These are phyloP conservation scores for Leucoptera coffeella DNA, from an alignment of 2,888 invertebrate species.

Conservation along the genomic window DNA sequence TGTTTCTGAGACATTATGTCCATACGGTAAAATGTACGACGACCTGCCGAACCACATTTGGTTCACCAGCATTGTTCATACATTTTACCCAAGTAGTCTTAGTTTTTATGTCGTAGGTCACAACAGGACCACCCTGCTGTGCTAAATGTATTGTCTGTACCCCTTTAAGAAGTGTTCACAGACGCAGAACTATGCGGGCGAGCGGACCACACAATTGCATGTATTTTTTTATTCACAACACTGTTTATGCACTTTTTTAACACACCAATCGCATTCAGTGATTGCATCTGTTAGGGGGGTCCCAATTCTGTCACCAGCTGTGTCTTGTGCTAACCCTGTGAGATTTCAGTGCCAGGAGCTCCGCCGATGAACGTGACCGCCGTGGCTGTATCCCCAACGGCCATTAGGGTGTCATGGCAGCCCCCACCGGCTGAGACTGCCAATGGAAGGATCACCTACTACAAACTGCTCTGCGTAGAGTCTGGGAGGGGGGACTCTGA, in stretches of 20 bases:
- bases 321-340: slow-evolving; percentile 13
- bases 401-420: slow-evolving; percentile 86
- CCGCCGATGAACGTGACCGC: slow-evolving; percentile 93
- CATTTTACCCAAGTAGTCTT: no score
- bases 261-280: slow-evolving; percentile 47
- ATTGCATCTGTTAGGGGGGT: slow-evolving; percentile 31
- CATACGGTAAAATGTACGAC: no score
- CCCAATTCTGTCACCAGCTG: not conserved
- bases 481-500: slow-evolving; percentile 79
- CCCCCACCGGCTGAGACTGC: slow-evolving; percentile 87
- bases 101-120: no score
- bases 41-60: no score
- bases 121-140: no score
- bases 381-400: slow-evolving; percentile 80
- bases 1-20: no score
- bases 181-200: no score
- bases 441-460: slow-evolving; percentile 91
- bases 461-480: slow-evolving; percentile 88
- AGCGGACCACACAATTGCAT: no score
- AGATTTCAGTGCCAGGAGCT: slow-evolving; percentile 85
- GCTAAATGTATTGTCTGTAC: no score
- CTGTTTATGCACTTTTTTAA: slow-evolving; percentile 43
- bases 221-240: slow-evolving; percentile 46
- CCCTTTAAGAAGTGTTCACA: no score
- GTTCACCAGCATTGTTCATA: no score